A percentile compares a stretch with the other conserved stretches of the same genome.
phyloP scores from a whole-genome alignment of 2,113 vertebrate genomes.

The Mustela nigripes region DNA sequence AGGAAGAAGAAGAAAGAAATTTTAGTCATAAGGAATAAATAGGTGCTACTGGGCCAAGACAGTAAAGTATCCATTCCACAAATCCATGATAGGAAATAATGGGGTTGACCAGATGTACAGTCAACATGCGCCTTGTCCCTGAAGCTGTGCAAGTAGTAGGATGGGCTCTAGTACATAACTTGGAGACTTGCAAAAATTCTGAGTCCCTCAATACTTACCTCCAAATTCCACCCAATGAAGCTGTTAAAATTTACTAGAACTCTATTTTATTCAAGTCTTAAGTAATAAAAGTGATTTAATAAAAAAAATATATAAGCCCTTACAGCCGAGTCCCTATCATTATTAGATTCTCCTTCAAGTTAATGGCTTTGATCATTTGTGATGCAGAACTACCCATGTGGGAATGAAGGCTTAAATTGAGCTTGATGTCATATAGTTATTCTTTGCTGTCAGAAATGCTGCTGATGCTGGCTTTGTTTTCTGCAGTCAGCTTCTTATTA shows the following conservation, averaged over 20 bases:
- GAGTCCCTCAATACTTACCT: not conserved
- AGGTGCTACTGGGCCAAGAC: not conserved
- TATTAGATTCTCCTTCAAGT: conserved; percentile 19
- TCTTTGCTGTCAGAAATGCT: conserved; percentile 41
- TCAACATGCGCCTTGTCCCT: not conserved
- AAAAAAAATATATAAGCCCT: not conserved
- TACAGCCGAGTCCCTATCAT: not conserved
- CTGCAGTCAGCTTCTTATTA: not conserved
- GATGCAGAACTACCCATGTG: not conserved
- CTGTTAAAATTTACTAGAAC: conserved; percentile 21
- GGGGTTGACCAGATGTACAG: not conserved
- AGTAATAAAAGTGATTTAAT: conserved; percentile 58
- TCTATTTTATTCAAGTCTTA: conserved; percentile 27
- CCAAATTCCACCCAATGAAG: not conserved
- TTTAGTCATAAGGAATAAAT: not conserved
- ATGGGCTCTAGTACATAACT: not conserved
- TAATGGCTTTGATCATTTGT: conserved; percentile 27
- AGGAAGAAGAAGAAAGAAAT: not conserved
- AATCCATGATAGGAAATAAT: not conserved
- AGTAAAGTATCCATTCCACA: not conserved
- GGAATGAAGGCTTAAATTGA: not conserved
- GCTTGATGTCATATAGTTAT: not conserved
- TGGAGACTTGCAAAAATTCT: not conserved
- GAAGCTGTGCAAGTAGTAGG: not conserved
- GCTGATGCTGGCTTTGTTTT: conserved; percentile 36